These are phyloP conservation scores for Belonocnema kinseyi DNA, from an alignment of 1,140 invertebrate genomes.

Conservation along the genomic window DNA sequence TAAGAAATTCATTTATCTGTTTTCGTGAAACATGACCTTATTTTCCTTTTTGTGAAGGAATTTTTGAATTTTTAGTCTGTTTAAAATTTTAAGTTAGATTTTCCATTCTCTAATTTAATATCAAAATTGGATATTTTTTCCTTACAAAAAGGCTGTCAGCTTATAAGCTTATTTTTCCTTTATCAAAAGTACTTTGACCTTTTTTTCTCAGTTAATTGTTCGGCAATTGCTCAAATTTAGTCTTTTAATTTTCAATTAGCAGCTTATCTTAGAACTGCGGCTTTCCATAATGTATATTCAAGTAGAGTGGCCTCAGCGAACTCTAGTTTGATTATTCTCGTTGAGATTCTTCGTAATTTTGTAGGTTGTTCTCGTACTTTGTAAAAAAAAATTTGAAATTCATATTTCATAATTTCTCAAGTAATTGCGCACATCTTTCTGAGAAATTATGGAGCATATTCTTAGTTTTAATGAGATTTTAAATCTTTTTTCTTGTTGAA, in stretches of 20 bases:
- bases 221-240: not conserved
- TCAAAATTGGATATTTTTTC: no score
- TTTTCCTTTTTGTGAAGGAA: no score
- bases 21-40: no score
- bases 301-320: not conserved
- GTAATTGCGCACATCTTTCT: not conserved
- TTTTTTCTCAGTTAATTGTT: not conserved
- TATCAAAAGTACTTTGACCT: not conserved
- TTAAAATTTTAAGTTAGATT: conserved; percentile 11
- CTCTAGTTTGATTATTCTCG: not conserved
- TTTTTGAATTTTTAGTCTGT: no score
- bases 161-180: conserved; percentile 4
- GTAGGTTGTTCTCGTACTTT: not conserved
- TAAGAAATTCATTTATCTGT: no score
- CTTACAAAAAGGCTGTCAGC: no score
- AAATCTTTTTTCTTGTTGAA: no score
- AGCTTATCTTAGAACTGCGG: conserved; percentile 1
- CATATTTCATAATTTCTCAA: not conserved
- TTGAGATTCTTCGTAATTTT: not conserved
- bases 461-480: not conserved
- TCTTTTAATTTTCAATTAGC: conserved; percentile 1
- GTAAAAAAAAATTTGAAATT: not conserved
- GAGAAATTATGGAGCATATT: not conserved
- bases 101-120: not conserved
- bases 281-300: conserved; percentile 22